phyloP scores from a whole-genome alignment of 2,113 vertebrate species.

The Mugil cephalus region DNA sequence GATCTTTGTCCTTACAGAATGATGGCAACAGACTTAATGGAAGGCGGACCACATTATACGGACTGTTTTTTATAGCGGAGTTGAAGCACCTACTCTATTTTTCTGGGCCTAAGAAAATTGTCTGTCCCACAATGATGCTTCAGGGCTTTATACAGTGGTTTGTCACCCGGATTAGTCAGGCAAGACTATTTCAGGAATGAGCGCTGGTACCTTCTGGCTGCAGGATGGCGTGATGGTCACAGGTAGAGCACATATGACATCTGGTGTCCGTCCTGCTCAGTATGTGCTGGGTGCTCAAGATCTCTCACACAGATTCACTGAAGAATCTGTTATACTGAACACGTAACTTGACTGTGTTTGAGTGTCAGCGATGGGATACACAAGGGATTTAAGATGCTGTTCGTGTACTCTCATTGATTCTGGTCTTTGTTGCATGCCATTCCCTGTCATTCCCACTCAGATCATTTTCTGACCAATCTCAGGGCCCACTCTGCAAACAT shows the following conservation, averaged over 20 bases:
- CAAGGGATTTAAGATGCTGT: not conserved
- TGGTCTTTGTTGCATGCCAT: not conserved
- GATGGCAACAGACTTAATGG: constrained; percentile 39
- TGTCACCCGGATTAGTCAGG: constrained; percentile 47
- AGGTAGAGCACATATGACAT: constrained; percentile 26
- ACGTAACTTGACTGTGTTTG: constrained; percentile 1
- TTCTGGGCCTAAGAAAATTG: constrained; percentile 49
- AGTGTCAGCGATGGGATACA: constrained; percentile 5
- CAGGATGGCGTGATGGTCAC: constrained; percentile 33
- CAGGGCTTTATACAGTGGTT: constrained; percentile 19
- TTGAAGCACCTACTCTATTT: constrained; percentile 38
- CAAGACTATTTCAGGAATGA: constrained; percentile 48
- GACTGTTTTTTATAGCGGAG: constrained; percentile 36
- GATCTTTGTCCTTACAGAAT: constrained; percentile 64
- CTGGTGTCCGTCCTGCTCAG: constrained; percentile 36
- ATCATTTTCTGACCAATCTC: not conserved
- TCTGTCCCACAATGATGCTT: constrained; percentile 49
- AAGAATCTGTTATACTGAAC: constrained; percentile 10
- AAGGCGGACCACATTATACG: constrained; percentile 52
- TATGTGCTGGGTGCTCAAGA: constrained; percentile 6
- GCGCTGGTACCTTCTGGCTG: constrained; percentile 24
- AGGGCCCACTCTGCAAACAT: constrained; percentile 1
- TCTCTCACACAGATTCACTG: not conserved
- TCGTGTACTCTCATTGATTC: constrained; percentile 2
- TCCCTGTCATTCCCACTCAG: not conserved